phyloP scores from a whole-genome alignment of 2,888 invertebrate species.

The Epinotia ramella region DNA sequence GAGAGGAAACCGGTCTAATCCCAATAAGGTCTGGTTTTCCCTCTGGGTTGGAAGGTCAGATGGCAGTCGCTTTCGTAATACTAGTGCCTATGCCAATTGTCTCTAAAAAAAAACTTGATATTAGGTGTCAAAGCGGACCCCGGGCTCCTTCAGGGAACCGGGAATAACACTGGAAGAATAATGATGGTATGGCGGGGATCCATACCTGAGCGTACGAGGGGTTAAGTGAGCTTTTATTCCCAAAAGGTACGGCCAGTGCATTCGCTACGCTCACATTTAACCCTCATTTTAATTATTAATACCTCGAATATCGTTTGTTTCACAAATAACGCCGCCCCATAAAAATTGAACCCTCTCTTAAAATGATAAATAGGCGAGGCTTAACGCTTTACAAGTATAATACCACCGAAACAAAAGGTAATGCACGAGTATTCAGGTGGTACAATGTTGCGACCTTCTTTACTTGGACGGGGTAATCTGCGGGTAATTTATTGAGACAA shows the following conservation, averaged over 20 bases:
- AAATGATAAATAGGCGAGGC: slow-evolving; percentile 44
- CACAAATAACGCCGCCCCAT: slow-evolving; percentile 25
- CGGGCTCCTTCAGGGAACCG: too few relatives aligned
- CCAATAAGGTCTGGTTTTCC: too few relatives aligned
- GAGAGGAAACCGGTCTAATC: too few relatives aligned
- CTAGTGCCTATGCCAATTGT: too few relatives aligned
- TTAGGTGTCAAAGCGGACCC: too few relatives aligned
- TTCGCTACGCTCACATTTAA: slow-evolving; percentile 6
- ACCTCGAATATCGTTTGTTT: slow-evolving; percentile 34
- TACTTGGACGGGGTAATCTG: slow-evolving; percentile 42
- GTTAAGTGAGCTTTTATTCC: not conserved
- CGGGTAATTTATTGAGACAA: slow-evolving; percentile 56
- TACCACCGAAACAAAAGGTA: slow-evolving; percentile 9
- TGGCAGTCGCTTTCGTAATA: too few relatives aligned
- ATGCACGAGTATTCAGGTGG: not conserved
- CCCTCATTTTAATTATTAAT: slow-evolving; percentile 24
- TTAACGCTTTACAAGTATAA: slow-evolving; percentile 31
- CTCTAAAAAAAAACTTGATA: too few relatives aligned
- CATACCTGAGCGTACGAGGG: too few relatives aligned
- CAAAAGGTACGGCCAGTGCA: not conserved
- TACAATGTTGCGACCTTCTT: slow-evolving; percentile 17
- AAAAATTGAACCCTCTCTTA: slow-evolving; percentile 46
- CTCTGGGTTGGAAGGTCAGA: too few relatives aligned
- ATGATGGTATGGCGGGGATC: too few relatives aligned
- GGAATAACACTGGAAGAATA: too few relatives aligned